Percentiles rank a stretch among this genome's conserved stretches.
These are phyloP conservation scores for Tadarida brasiliensis DNA, from an alignment of 2,797 vertebrate species.

Conservation along the genomic window DNA sequence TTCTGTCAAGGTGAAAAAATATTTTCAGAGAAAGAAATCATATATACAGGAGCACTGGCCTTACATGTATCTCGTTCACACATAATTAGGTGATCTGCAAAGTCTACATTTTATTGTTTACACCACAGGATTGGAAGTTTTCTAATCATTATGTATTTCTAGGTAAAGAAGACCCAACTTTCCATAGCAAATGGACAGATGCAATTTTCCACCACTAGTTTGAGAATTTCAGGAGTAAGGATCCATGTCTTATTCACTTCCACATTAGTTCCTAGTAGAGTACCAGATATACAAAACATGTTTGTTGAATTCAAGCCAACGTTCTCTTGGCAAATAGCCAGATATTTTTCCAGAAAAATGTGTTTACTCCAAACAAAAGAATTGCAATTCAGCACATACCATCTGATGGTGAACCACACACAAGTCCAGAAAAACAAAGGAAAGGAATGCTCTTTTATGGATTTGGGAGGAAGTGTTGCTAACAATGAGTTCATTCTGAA, in stretches of 20 bases:
- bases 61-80: neutral
- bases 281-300: neutral
- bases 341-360: neutral
- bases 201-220: neutral
- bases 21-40: conserved; percentile 3
- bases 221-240: neutral
- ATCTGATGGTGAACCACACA: neutral
- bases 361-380: neutral
- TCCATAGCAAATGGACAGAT: neutral
- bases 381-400: neutral
- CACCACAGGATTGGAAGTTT: neutral
- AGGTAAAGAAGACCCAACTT: neutral
- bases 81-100: neutral
- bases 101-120: neutral
- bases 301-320: conserved; percentile 15
- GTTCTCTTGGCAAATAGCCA: neutral
- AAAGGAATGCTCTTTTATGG: neutral
- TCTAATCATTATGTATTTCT: neutral
- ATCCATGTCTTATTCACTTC: neutral
- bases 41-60: neutral
- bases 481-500: neutral
- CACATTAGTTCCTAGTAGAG: neutral
- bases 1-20: neutral
- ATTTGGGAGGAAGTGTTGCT: neutral
- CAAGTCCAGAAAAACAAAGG: neutral